Base-by-base conservation (phyloP, 1,140 invertebrate genomes). In the Tribolium madens region DNA sequence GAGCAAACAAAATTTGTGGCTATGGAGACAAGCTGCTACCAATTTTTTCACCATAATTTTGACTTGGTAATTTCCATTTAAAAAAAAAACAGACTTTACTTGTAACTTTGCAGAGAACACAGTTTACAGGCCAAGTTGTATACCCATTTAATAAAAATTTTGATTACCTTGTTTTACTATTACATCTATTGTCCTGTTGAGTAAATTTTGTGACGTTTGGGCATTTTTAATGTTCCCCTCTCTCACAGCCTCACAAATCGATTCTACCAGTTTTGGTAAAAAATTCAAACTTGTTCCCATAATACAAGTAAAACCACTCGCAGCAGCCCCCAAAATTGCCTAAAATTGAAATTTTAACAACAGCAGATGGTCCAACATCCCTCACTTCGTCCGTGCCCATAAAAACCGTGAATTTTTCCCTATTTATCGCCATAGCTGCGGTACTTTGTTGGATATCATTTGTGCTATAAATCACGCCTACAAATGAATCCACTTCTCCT, bases 361-460 rank as follows among this genome's bases (percentile, higher is more conserved):
- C 7, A 13, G 21, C n/a, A 26, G 13, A 21, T 33, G 10, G 21
- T 9, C 2, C 21, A 10, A 14, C n/a, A 50, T 3, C 31, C 33
- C 9, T 42, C 75, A 84, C 83, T 74, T 84, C 83, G 73, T 84
- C 83, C n/a, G 81, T 83, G 3, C 82, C 83, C 77, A 84, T 83
- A 70, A 84, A 83, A 14, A 84, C 80, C 47, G 81, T 79, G 73
- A 81, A 84, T 33, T 84, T 83, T 36, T 83, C 80, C 13, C 78
- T 75, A 81, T 83, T 84, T 14, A 84, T 68, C 26, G 78, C 75
- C 73, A 83, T 70, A 15, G 81, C 81, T 26, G 82, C 79, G 3
- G 79, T 72, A 52, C 80, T 80, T 14, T 81, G 79, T 70, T 81
- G 80, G 33, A 84, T 79, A 80, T 84, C 82, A 15, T 81, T 81